Conservation (phyloP, 2,888 invertebrate genomes). For the Conchocele bisecta region DNA sequence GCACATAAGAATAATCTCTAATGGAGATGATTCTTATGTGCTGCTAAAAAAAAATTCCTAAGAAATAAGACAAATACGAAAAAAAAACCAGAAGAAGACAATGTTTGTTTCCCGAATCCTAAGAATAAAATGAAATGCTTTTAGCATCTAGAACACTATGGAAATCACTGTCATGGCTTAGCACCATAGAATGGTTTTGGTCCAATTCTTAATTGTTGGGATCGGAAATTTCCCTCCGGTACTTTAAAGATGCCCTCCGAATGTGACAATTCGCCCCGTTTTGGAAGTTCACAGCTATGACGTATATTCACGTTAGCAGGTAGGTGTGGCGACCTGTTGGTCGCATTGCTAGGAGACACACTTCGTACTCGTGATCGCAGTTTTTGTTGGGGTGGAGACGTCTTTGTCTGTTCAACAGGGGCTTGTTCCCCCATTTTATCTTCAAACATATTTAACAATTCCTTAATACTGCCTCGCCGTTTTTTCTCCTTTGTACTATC, state of each 20-base stretch:
- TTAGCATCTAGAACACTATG: no score
- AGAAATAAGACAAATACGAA: no score
- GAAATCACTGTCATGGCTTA: no score
- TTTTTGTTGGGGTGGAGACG: slow-evolving; percentile 38
- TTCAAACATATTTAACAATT: slow-evolving; percentile 74
- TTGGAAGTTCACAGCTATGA: slow-evolving; percentile 71
- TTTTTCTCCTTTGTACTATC: slow-evolving; percentile 58
- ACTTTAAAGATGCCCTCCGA: slow-evolving; percentile 45
- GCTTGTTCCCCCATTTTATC: slow-evolving; percentile 49
- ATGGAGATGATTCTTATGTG: no score
- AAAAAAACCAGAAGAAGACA: no score
- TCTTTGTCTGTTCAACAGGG: slow-evolving; percentile 23
- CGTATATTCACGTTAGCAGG: slow-evolving; percentile 57
- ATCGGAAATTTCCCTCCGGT: slow-evolving; percentile 54
- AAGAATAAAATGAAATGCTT: no score
- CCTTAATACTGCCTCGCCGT: slow-evolving; percentile 77
- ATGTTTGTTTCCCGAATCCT: no score
- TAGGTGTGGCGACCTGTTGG: slow-evolving; percentile 25
- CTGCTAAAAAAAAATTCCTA: no score
- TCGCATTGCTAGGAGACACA: slow-evolving; percentile 58
- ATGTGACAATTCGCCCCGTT: slow-evolving; percentile 33
- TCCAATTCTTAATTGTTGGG: slow-evolving; percentile 71
- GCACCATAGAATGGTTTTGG: slow-evolving; percentile 79
- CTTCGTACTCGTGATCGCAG: slow-evolving; percentile 57
- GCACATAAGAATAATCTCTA: no score